These are phyloP conservation scores for Agrochola litura DNA, from an alignment of 2,888 invertebrate species.

Conservation along the genomic window DNA sequence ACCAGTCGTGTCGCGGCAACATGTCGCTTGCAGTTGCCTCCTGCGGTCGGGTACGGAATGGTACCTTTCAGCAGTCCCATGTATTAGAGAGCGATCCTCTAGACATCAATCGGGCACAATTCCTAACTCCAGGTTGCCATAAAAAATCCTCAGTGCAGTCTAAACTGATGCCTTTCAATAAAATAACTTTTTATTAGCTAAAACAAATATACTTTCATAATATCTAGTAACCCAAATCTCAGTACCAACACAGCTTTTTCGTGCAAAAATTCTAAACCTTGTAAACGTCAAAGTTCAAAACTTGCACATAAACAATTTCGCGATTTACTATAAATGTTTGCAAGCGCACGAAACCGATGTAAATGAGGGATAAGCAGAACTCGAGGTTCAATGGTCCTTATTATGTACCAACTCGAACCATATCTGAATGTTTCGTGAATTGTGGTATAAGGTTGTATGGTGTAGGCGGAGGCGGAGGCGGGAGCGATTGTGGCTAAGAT, in stretches of 20 bases:
- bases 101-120: no score
- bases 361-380: constrained; percentile 54
- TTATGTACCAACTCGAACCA: constrained; percentile 50
- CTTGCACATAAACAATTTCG: constrained; percentile 38
- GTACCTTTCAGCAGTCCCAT: no score
- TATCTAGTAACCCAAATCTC: constrained; percentile 42
- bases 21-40: no score
- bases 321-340: constrained; percentile 24
- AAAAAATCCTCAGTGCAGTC: no score
- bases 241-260: neutral
- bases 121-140: no score
- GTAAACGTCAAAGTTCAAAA: constrained; percentile 26
- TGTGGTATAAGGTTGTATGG: neutral
- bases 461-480: constrained; percentile 2
- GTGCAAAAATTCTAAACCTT: constrained; percentile 17
- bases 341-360: constrained; percentile 55
- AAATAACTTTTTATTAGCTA: no score
- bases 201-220: neutral
- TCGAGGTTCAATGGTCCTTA: constrained; percentile 45
- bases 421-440: constrained; percentile 41
- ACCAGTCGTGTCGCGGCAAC: no score
- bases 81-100: no score
- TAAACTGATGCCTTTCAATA: no score
- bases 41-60: no score
- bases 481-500: neutral